Evolutionary conservation across 2,888 invertebrate species (phyloP).

Genomic region (Cheilosia grossa): DNA sequence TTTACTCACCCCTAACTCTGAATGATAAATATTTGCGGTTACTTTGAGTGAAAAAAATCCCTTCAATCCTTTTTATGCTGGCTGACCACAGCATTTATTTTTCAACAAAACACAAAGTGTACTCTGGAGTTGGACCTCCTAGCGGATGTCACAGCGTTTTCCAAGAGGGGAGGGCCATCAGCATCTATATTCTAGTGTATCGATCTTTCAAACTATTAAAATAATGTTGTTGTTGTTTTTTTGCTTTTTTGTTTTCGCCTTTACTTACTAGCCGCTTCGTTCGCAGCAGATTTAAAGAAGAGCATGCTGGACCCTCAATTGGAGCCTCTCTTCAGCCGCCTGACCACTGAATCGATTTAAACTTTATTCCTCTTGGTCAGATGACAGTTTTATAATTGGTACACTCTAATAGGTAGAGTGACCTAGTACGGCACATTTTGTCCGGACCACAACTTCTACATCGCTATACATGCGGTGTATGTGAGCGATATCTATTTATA

Average conservation of each 20-base stretch:
- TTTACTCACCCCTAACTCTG: slow-evolving; percentile 15
- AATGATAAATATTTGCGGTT: slow-evolving; percentile 70
- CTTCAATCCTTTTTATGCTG: slow-evolving; percentile 58
- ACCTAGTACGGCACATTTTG: neutral
- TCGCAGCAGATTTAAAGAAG: neutral
- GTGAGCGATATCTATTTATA: too few species aligned
- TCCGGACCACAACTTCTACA: neutral
- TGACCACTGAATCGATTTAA: neutral
- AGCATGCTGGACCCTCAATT: neutral
- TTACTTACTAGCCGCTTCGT: neutral
- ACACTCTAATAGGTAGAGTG: neutral
- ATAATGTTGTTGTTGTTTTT: neutral
- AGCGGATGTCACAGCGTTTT: neutral
- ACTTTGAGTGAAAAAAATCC: slow-evolving; percentile 54
- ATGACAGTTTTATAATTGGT: neutral
- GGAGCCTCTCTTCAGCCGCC: neutral
- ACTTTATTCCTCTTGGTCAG: neutral
- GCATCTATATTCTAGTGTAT: slow-evolving; percentile 22
- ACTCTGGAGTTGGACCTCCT: neutral
- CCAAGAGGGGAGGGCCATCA: neutral
- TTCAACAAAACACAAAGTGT: slow-evolving; percentile 50
- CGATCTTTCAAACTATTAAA: slow-evolving; percentile 5
- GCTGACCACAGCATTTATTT: slow-evolving; percentile 59
- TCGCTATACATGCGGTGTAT: neutral
- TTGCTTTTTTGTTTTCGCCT: neutral